Evolutionary conservation across 2,888 invertebrate species (phyloP).

Genomic region (Ligdia adustata): DNA sequence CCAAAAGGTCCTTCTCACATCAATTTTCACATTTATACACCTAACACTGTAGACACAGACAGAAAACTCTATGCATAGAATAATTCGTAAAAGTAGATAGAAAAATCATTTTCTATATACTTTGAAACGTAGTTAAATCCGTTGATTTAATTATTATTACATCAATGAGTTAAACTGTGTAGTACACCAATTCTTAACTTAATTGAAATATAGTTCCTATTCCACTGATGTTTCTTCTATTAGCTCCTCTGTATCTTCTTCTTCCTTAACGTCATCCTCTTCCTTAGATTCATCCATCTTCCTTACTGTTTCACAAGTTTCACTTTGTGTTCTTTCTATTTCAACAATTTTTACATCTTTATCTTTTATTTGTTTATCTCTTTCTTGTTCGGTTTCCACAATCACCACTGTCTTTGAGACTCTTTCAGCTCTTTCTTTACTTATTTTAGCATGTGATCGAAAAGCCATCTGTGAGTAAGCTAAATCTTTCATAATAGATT

Average conservation of each 20-base stretch:
- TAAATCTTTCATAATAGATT: constrained; percentile 70
- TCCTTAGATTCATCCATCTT: neutral
- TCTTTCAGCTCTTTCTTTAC: constrained; percentile 27
- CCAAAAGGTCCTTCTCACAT: no score
- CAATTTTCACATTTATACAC: no score
- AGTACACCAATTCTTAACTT: no score
- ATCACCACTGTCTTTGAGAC: constrained; percentile 41
- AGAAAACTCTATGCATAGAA: no score
- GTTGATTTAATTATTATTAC: no score
- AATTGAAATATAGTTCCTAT: no score
- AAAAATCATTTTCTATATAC: no score
- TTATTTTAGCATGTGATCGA: constrained; percentile 45
- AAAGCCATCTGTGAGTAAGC: constrained; percentile 56
- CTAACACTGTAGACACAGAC: no score
- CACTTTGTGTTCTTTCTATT: neutral
- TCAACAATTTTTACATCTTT: constrained; percentile 15
- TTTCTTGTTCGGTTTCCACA: neutral
- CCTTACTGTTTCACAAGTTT: neutral
- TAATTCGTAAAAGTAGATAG: no score
- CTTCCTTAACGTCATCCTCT: no score
- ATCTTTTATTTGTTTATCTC: constrained; percentile 33
- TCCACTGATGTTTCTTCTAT: neutral
- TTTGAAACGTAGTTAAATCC: no score
- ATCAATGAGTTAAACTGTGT: no score
- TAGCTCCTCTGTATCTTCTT: neutral